phyloP scores from a whole-genome alignment of 2,888 invertebrate species.

The Ophion slaviceki region DNA sequence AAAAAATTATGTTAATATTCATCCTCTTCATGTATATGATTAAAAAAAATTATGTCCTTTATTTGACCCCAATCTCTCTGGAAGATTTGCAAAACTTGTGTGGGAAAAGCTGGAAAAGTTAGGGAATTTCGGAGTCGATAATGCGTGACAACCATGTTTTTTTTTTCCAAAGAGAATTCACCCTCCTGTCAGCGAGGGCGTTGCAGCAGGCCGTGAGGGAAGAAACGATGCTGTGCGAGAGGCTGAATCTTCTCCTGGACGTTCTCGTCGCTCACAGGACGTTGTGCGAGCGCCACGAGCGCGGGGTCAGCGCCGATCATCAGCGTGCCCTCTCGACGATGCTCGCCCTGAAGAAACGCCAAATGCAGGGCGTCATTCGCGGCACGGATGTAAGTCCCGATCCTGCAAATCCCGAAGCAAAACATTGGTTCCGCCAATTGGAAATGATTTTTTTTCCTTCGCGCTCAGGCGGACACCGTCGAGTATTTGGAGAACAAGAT shows the following conservation, averaged over 20 bases:
- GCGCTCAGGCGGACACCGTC: conserved; percentile 85
- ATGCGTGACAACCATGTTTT: neutral
- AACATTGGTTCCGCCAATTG: neutral
- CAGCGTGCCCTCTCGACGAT: conserved; percentile 87
- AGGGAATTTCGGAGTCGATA: too few species aligned
- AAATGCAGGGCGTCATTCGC: conserved; percentile 87
- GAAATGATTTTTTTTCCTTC: neutral
- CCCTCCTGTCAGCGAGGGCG: conserved; percentile 84
- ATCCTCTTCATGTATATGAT: too few species aligned
- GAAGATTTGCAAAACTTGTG: too few species aligned
- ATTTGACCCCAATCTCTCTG: too few species aligned
- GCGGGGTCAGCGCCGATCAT: conserved; percentile 87
- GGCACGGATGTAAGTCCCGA: conserved; percentile 85
- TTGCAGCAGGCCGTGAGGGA: conserved; percentile 85
- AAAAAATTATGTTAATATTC: too few species aligned
- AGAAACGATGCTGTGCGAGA: conserved; percentile 85
- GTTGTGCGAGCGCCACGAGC: conserved; percentile 86
- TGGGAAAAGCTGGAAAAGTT: too few species aligned
- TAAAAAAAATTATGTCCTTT: too few species aligned
- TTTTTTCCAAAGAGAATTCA: conserved; percentile 83
- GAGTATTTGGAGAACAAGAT: conserved; percentile 86
- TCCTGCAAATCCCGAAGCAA: neutral
- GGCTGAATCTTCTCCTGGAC: conserved; percentile 85
- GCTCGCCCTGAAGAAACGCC: conserved; percentile 86
- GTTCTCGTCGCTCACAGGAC: conserved; percentile 85